Evolutionary conservation across 2,113 vertebrate genomes (phyloP), one percentile per base, ranked within the genome.

Genomic region (Petrocephalus zakoni): DNA sequence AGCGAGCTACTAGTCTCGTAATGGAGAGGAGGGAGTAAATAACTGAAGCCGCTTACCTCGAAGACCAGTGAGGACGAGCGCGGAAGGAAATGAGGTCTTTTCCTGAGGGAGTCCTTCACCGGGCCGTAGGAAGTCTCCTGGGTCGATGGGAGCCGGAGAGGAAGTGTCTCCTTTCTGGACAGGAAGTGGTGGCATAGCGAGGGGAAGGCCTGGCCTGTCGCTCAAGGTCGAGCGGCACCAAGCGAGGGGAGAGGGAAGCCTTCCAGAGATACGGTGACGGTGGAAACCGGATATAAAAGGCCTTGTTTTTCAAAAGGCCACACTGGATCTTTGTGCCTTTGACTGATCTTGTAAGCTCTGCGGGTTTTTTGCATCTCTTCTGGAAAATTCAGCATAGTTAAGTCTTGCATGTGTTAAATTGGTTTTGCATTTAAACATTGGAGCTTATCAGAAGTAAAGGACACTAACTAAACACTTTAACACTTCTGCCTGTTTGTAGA

Each of bases 41-140:
- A 72, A 72, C 87, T 82, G 81, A 75, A 90, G 89, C 78, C 34
- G 46, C 47, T 72, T 88, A 64, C 88, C 55, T 90, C 84, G 88
- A 88, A 42, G 86, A 88, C 64, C 42, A 87, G 87, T 9, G 19
- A 78, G 37, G 55, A 82, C 4, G 0, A 58, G n/a, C 49, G 29
- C 49, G 47, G 51, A 85, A 90, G 92, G 91, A 93, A 92, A 88
- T 87, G 37, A 91, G 90, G 90, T 90, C 91, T 90, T 15, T 90
- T 91, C 92, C 91, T 89, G 91, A 89, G 87, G 89, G 90, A 90
- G 90, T 88, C 89, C 64, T 90, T 52, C 87, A 81, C 85, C 85
- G 88, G 81, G 90, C 90, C 64, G 82, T 91, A 90, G 90, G 84
- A 87, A 89, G 58, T 90, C 90, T 89, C 52, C 17, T 29, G 90